Percentiles rank a stretch among this genome's conserved stretches.
These are phyloP conservation scores for Neotoxoptera formosana DNA, from an alignment of 1,140 invertebrate genomes.

Conservation along the genomic window DNA sequence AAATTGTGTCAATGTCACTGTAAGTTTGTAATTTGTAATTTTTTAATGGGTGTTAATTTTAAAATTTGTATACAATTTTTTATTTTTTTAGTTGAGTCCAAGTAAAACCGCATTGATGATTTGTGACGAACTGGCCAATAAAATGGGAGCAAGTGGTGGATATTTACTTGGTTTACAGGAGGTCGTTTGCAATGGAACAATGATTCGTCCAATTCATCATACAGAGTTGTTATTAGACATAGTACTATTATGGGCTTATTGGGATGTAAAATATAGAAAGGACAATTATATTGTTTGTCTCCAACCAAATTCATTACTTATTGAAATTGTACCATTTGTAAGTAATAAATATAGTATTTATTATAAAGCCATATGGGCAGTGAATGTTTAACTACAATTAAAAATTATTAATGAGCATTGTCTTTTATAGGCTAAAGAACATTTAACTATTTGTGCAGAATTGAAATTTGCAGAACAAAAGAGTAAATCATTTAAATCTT, in stretches of 20 bases:
- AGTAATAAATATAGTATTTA: constrained; percentile 58
- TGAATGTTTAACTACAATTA: not conserved
- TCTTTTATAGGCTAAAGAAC: constrained; percentile 66
- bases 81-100: constrained; percentile 72
- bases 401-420: not conserved
- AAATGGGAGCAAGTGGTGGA: constrained; percentile 67
- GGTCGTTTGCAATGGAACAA: constrained; percentile 74
- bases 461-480: constrained; percentile 80
- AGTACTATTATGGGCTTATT: constrained; percentile 80
- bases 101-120: constrained; percentile 78
- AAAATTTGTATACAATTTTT: not conserved
- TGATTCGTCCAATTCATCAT: constrained; percentile 80
- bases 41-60: not conserved
- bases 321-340: constrained; percentile 67
- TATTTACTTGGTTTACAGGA: constrained; percentile 78
- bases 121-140: constrained; percentile 72
- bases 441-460: constrained; percentile 72
- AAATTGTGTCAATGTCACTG: constrained; percentile 71
- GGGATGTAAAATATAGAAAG: constrained; percentile 81
- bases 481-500: constrained; percentile 77
- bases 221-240: constrained; percentile 77
- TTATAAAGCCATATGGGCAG: not conserved
- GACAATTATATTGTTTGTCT: constrained; percentile 79
- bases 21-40: constrained; percentile 64
- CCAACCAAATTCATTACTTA: constrained; percentile 66